phyloP scores from a whole-genome alignment of 2,888 invertebrate genomes.

The Gnatocerus cornutus region DNA sequence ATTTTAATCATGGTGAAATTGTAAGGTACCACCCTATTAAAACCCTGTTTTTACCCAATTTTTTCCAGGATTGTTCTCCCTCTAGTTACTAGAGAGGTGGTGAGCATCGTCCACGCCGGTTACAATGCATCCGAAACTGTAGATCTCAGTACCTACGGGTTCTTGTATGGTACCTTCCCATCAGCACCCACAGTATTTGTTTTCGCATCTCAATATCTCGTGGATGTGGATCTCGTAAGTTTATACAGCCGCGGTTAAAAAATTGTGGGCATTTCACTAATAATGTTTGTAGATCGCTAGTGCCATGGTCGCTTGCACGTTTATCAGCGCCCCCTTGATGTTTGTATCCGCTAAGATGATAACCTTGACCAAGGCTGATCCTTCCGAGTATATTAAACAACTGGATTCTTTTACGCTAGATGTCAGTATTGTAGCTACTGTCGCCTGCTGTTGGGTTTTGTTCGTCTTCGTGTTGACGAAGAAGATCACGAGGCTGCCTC shows the following conservation, averaged over 20 bases:
- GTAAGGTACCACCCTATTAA: constrained; percentile 73
- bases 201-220: constrained; percentile 89
- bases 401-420: constrained; percentile 88
- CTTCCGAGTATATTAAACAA: constrained; percentile 83
- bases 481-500: constrained; percentile 85
- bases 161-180: constrained; percentile 96
- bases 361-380: constrained; percentile 80
- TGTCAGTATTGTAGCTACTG: constrained; percentile 84
- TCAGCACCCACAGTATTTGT: constrained; percentile 97
- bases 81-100: constrained; percentile 88
- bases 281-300: constrained; percentile 92
- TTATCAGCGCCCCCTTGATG: constrained; percentile 95
- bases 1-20: constrained; percentile 93
- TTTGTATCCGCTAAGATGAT: constrained; percentile 96
- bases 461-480: constrained; percentile 83
- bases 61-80: constrained; percentile 83
- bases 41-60: background rate
- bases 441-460: constrained; percentile 87
- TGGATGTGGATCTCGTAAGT: constrained; percentile 89
- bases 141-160: constrained; percentile 92
- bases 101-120: constrained; percentile 83
- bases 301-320: constrained; percentile 95
- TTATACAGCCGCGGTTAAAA: background rate
- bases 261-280: no score
- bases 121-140: constrained; percentile 82